Percentiles rank a stretch among this genome's conserved stretches.
phyloP scores from a whole-genome alignment of 1,140 invertebrate genomes.

The Acyrthosiphon pisum region DNA sequence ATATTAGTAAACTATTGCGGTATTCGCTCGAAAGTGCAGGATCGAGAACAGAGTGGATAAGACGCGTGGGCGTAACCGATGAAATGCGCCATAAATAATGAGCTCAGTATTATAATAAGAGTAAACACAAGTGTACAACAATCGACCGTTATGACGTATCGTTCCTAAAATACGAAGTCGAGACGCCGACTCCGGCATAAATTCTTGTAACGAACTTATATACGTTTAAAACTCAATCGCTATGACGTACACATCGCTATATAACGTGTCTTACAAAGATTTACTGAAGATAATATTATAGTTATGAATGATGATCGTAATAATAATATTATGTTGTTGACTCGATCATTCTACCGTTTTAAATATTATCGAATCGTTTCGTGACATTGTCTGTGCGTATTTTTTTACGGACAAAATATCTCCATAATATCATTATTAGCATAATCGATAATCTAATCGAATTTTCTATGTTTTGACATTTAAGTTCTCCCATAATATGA shows the following conservation, averaged over 20 bases:
- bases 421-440: background rate
- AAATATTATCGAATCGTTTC: background rate
- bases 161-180: background rate
- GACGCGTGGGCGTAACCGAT: no score
- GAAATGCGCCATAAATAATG: background rate
- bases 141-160: background rate
- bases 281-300: background rate
- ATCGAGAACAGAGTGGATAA: background rate
- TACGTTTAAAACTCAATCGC: background rate
- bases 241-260: background rate
- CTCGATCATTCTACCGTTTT: background rate
- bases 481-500: background rate
- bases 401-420: background rate
- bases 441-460: background rate
- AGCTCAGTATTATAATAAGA: background rate
- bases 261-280: background rate
- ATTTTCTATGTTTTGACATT: rapidly evolving
- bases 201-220: background rate
- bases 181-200: no score
- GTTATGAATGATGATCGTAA: background rate
- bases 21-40: background rate
- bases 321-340: background rate
- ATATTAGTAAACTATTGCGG: background rate
- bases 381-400: background rate
- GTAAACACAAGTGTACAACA: background rate